A percentile compares a stretch with the other conserved stretches of the same genome.
Evolutionary conservation across 1,140 invertebrate species (phyloP).

Genomic region (Leptinotarsa texana): DNA sequence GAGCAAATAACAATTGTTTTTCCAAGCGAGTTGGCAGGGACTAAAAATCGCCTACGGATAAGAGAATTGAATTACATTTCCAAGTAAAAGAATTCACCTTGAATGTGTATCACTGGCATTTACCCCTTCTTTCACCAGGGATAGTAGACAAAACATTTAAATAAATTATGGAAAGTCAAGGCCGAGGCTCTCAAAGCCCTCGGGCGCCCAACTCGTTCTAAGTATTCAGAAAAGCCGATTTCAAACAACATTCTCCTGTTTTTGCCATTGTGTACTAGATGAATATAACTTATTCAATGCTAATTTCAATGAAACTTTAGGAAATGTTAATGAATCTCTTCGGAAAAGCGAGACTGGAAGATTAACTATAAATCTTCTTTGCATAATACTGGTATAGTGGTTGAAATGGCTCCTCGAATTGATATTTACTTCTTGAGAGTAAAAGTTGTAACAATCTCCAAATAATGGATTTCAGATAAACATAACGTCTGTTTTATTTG

Average conservation of each 20-base stretch:
- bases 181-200: not conserved
- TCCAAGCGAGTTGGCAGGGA: not conserved
- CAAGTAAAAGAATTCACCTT: not conserved
- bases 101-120: not conserved
- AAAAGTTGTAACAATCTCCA: too few species aligned
- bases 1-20: not conserved
- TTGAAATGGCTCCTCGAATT: too few species aligned
- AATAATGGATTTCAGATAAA: too few species aligned
- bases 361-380: not conserved
- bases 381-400: too few species aligned
- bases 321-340: not conserved
- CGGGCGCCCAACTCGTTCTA: not conserved
- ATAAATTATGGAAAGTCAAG: constrained; percentile 3
- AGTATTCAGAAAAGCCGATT: not conserved
- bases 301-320: not conserved
- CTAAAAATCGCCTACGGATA: not conserved
- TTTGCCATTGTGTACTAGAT: not conserved
- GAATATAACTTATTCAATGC: constrained; percentile 1
- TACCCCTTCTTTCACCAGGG: not conserved
- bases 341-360: not conserved
- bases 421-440: too few species aligned
- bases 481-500: too few species aligned
- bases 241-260: not conserved
- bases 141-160: not conserved
- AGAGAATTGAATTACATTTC: not conserved